A percentile compares a stretch with the other conserved stretches of the same genome.
These are phyloP conservation scores for Cheirogaleus major DNA, from an alignment of 2,797 vertebrate species.

Conservation along the genomic window DNA sequence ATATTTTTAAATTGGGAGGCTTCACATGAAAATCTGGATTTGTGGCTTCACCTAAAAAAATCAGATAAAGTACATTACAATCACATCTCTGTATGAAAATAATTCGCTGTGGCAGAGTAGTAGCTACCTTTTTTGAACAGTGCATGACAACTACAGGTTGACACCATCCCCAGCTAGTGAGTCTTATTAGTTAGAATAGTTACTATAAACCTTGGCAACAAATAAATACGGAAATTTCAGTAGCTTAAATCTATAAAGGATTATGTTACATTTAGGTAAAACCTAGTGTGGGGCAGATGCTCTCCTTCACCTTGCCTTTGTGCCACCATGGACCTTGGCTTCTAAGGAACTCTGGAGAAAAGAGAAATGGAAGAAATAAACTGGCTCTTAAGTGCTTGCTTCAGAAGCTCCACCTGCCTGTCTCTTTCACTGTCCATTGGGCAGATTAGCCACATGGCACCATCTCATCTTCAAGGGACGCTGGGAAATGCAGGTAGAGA, in stretches of 20 bases:
- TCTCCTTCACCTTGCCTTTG: neutral
- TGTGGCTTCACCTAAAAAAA: neutral
- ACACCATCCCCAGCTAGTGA: neutral
- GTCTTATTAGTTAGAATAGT: neutral
- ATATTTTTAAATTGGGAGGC: neutral
- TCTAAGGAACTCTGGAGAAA: neutral
- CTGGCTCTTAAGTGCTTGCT: neutral
- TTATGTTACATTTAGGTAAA: neutral
- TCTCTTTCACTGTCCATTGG: neutral
- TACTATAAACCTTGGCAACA: neutral
- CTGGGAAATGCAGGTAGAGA: neutral
- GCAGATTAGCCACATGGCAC: neutral
- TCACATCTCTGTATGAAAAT: neutral
- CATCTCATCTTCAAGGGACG: neutral
- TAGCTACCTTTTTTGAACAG: neutral
- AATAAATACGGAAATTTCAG: neutral
- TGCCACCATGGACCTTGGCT: neutral
- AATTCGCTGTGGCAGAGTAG: neutral
- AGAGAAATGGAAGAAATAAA: neutral
- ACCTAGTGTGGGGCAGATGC: neutral
- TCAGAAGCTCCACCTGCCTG: neutral
- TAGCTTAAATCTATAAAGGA: neutral
- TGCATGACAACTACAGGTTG: neutral
- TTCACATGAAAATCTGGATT: neutral
- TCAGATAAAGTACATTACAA: neutral